A percentile compares a stretch with the other conserved stretches of the same genome.
Evolutionary conservation across 2,113 vertebrate species (phyloP).

Genomic region (Athene cunicularia): DNA sequence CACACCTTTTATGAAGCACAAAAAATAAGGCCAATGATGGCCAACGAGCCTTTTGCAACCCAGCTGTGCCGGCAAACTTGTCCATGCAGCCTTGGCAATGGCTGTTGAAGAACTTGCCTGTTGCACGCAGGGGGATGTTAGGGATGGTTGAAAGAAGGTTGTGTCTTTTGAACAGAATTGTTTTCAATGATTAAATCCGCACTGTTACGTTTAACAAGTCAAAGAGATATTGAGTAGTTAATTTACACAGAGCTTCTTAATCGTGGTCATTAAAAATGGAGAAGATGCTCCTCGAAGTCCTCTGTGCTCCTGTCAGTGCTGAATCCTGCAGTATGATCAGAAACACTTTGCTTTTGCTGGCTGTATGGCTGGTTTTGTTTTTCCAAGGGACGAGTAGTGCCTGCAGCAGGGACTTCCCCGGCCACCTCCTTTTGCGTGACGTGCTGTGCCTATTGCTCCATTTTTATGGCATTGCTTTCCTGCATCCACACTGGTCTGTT

Average conservation of each 20-base stretch:
- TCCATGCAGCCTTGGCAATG: not conserved
- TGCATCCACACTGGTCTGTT: not conserved
- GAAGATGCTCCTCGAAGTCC: not conserved
- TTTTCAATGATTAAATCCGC: not conserved
- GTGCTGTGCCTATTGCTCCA: not conserved
- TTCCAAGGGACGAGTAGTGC: not conserved
- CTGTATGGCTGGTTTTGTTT: not conserved
- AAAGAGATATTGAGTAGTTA: not conserved
- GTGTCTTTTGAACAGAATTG: not conserved
- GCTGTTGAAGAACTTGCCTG: not conserved
- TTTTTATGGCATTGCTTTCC: not conserved
- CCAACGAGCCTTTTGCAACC: not conserved
- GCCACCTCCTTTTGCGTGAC: not conserved
- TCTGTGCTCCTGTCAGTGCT: not conserved
- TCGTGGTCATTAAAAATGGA: not conserved
- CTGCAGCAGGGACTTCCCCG: accelerated
- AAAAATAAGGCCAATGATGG: not conserved
- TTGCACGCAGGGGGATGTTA: accelerated
- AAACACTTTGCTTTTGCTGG: not conserved
- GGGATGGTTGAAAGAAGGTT: not conserved
- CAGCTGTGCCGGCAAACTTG: not conserved
- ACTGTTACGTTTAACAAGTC: not conserved
- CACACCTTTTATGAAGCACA: not conserved
- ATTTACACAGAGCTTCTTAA: not conserved
- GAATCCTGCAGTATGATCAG: not conserved